Conservation (phyloP, 37 sponge, comb jelly and placozoan species). For the Spongilla lacustris region DNA sequence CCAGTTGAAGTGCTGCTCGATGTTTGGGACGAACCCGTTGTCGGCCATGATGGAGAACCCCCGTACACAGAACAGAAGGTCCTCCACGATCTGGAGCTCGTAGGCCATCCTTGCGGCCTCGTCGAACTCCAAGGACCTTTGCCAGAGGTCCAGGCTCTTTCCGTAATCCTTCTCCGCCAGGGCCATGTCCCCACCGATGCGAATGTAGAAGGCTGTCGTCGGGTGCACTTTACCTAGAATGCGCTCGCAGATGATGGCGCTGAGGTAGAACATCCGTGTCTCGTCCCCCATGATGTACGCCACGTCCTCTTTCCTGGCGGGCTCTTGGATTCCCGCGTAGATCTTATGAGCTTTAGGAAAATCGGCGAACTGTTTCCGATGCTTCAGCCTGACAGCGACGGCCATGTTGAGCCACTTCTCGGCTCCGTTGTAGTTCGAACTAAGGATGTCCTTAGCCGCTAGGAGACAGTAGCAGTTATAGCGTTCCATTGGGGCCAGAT, state of each 20-base stretch:
- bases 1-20: slow-evolving; percentile 77
- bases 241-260: slow-evolving; percentile 79
- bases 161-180: slow-evolving; percentile 50
- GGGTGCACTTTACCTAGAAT: slow-evolving; percentile 81
- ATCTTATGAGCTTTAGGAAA: slow-evolving; percentile 35
- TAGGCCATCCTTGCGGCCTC: slow-evolving; percentile 84
- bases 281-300: slow-evolving; percentile 37
- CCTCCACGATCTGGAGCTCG: slow-evolving; percentile 83
- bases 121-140: slow-evolving; percentile 78
- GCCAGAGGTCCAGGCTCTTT: slow-evolving; percentile 81
- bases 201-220: slow-evolving; percentile 80
- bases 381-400: slow-evolving; percentile 8
- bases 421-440: background rate
- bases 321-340: slow-evolving; percentile 71
- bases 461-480: slow-evolving; percentile 84
- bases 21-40: slow-evolving; percentile 43
- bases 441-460: slow-evolving; percentile 66
- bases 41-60: slow-evolving; percentile 75
- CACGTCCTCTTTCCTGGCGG: slow-evolving; percentile 24
- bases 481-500: slow-evolving; percentile 31
- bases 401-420: slow-evolving; percentile 50
- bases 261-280: slow-evolving; percentile 48
- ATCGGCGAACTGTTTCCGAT: slow-evolving; percentile 3
- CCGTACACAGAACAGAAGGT: slow-evolving; percentile 69
- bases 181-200: slow-evolving; percentile 83